Conservation (phyloP, 2,113 vertebrate species). For the Hemicordylus capensis region DNA sequence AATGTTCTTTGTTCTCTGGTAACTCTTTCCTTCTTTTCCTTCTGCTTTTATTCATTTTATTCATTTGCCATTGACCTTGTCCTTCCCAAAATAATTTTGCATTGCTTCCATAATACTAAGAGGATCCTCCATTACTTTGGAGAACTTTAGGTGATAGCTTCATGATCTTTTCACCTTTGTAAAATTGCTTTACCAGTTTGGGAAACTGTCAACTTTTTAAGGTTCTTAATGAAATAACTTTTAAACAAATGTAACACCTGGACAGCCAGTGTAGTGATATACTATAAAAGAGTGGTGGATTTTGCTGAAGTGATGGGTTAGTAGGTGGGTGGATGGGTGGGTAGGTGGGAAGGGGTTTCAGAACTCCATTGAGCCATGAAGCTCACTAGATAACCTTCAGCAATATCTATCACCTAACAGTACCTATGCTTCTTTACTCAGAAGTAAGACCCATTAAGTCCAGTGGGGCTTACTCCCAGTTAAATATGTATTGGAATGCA, state of each 20-base stretch:
- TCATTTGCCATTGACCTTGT: neutral
- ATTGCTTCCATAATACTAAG: neutral
- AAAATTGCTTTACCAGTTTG: too few relatives aligned
- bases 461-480: too few relatives aligned
- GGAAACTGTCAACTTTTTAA: neutral
- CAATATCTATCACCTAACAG: neutral
- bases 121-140: neutral
- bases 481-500: too few relatives aligned
- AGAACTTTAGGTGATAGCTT: neutral
- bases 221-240: neutral
- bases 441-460: too few relatives aligned
- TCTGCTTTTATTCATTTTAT: neutral
- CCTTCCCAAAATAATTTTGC: neutral
- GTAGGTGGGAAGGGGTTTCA: neutral
- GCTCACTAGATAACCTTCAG: neutral
- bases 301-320: neutral
- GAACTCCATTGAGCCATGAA: neutral
- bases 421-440: too few relatives aligned
- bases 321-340: neutral
- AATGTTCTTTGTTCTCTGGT: slow-evolving; percentile 16
- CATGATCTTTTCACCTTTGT: neutral
- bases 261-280: neutral
- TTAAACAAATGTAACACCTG: neutral
- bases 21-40: neutral
- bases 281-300: too few relatives aligned